A percentile compares a stretch with the other conserved stretches of the same genome.
phyloP scores from a whole-genome alignment of 2,888 invertebrate genomes.

The Xestia c-nigrum region DNA sequence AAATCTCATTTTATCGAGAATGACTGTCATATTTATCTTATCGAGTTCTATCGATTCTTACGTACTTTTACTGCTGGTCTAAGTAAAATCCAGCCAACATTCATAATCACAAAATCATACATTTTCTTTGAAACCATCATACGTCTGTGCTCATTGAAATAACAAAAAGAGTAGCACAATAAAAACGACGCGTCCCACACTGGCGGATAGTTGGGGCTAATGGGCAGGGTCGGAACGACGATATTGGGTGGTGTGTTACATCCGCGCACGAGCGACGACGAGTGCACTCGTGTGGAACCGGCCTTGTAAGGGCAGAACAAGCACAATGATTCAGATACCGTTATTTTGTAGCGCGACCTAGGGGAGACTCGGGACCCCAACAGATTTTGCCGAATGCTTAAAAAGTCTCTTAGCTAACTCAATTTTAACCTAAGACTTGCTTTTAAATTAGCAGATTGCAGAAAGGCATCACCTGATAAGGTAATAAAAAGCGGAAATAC shows the following conservation, averaged over 20 bases:
- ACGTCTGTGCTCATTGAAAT: constrained; percentile 38
- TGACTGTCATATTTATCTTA: too few relatives aligned
- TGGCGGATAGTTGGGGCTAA: constrained; percentile 70
- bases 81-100: not conserved
- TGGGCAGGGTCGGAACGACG: constrained; percentile 70
- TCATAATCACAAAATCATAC: not conserved
- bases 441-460: not conserved
- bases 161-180: constrained; percentile 54
- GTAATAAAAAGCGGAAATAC: not conserved
- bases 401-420: not conserved
- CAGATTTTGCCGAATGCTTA: constrained; percentile 3
- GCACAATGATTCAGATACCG: constrained; percentile 57
- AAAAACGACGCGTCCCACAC: constrained; percentile 41
- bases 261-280: constrained; percentile 79
- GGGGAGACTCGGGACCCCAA: constrained; percentile 9
- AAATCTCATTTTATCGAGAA: too few relatives aligned
- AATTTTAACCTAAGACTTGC: not conserved
- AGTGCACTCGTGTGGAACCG: constrained; percentile 80
- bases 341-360: constrained; percentile 32
- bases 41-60: too few relatives aligned
- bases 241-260: constrained; percentile 85
- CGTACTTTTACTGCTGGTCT: too few relatives aligned
- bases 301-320: constrained; percentile 69
- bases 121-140: not conserved
- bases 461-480: not conserved